These are phyloP conservation scores for Papilio protenor DNA, from an alignment of 2,888 invertebrate species.

Conservation along the genomic window DNA sequence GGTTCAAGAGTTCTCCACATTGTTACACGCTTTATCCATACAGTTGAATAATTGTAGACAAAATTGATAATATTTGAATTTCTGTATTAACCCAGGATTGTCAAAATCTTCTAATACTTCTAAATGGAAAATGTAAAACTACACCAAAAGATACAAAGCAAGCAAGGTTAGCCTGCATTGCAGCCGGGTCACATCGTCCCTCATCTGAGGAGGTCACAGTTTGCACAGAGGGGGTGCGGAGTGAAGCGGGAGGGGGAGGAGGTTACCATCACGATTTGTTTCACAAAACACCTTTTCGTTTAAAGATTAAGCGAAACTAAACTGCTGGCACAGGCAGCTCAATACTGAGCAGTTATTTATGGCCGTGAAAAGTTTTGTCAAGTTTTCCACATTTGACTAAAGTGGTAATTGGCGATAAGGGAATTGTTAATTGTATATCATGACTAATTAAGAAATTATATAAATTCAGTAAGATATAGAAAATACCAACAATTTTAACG, in stretches of 20 bases:
- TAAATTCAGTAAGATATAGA: not conserved
- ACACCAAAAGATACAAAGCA: not conserved
- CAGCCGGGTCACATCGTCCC: constrained; percentile 59
- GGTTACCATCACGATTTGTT: constrained; percentile 47
- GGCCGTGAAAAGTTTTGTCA: constrained; percentile 44
- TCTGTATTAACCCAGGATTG: too few species aligned
- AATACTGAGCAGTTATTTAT: constrained; percentile 67
- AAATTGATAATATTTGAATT: not conserved
- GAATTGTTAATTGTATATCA: not conserved
- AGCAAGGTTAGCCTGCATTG: constrained; percentile 37
- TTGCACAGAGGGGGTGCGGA: constrained; percentile 56
- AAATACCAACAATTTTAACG: too few species aligned
- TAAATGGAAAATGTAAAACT: not conserved
- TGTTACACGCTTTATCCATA: not conserved
- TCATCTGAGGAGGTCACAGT: constrained; percentile 76
- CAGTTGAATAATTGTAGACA: not conserved
- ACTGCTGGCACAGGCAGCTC: constrained; percentile 70
- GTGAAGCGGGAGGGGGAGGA: not conserved
- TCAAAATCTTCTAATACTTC: not conserved
- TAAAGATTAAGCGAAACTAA: constrained; percentile 79
- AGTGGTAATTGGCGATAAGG: not conserved
- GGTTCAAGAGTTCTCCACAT: not conserved
- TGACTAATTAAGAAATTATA: not conserved
- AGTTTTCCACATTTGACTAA: not conserved
- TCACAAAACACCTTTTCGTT: constrained; percentile 75